Base-by-base conservation (phyloP, 2,113 vertebrate species). In the Corydoras maculifer region DNA sequence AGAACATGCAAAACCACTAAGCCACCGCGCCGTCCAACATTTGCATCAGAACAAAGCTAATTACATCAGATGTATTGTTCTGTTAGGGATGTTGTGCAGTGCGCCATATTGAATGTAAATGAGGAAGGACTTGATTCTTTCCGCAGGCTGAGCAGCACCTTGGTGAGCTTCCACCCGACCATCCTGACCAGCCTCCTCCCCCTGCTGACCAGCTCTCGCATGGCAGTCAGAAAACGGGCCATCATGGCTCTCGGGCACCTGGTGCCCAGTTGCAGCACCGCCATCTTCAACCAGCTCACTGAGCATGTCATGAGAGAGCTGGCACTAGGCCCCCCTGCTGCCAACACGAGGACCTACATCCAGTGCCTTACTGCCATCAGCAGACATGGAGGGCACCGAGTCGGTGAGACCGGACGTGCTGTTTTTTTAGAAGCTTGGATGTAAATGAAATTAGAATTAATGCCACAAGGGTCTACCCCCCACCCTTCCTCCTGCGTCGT, bases 201-300 rank as follows among this genome's bases (percentile, higher is more conserved):
- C 25, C 94, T 96, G 90, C 86, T 98, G 76, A 95, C 86, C 1
- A 98, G 93, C 78, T 81, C 94, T 18, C 91, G 94, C 54, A 88
- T 97, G 87, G 95, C 96, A 0, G 93, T 98, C 2, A 92, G 96
- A 58, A 98, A 98, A 81, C 88, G 96, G 29, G 91, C 93, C 15
- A 93, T 97, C 51, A 86, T 92, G 68, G 94, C 94, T 0, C 86
- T 97, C 1, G 92, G 95, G 30, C 91, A 97, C 75, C 89, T 98
- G 80, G 93, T 96, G 51, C 84, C 94, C 58, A 90, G 91, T 78
- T 96, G 95, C 86, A 97, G 86, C 12, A 79, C 87, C 7, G 87
- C 82, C 75, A 89, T 98, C 80, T 96, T 98, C 84, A 88, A 88
- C 0, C 93, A 96, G 83, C 94, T 98, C 30, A 92, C 88, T 0